A percentile compares a stretch with the other conserved stretches of the same genome.
Evolutionary conservation across 2,113 vertebrate genomes (phyloP).

Genomic region (Coryphaenoides rupestris): DNA sequence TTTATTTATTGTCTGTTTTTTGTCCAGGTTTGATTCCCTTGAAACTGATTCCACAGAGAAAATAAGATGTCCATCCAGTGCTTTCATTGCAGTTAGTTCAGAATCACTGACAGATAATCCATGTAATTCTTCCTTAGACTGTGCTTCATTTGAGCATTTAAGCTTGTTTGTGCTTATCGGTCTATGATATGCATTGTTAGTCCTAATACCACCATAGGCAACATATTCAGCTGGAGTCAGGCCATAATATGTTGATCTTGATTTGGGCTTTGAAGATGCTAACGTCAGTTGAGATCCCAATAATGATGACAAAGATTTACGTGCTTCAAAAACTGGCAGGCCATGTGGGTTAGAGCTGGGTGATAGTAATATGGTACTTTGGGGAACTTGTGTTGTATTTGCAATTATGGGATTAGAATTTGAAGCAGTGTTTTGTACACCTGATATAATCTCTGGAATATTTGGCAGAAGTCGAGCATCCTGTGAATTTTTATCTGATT

Average conservation of each 20-base stretch:
- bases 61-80: conserved; percentile 32
- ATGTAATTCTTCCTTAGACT: conserved; percentile 19
- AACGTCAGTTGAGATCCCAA: conserved; percentile 55
- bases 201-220: conserved; percentile 68
- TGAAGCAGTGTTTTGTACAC: conserved; percentile 20
- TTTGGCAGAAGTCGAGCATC: conserved; percentile 39
- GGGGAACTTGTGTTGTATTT: conserved; percentile 21
- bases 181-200: conserved; percentile 28
- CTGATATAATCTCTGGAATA: conserved; percentile 45
- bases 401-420: conserved; percentile 18
- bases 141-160: conserved; percentile 27
- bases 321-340: conserved; percentile 50
- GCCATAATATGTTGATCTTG: conserved; percentile 69
- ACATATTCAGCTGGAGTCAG: conserved; percentile 66
- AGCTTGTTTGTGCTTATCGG: conserved; percentile 20
- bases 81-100: conserved; percentile 28
- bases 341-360: conserved; percentile 26
- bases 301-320: conserved; percentile 60
- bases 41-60: conserved; percentile 9
- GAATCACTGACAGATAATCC: conserved; percentile 16
- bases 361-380: conserved; percentile 20
- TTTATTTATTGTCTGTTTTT: conserved; percentile 30
- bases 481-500: conserved; percentile 35
- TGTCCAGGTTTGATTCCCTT: conserved; percentile 31
- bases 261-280: conserved; percentile 52